phyloP scores from a whole-genome alignment of 2,888 invertebrate genomes.

The Callyntrura sp. region DNA sequence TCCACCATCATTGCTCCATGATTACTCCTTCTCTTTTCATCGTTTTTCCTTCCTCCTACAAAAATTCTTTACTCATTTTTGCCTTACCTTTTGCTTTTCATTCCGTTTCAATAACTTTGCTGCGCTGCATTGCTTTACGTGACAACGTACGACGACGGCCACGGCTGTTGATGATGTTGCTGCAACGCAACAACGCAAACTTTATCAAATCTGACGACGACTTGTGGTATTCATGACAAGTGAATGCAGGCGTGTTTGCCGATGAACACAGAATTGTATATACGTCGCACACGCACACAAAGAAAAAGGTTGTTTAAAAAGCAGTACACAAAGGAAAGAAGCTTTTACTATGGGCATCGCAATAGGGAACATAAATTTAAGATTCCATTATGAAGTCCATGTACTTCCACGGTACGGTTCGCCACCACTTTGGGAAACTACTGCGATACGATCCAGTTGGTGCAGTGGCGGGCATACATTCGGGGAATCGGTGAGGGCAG shows the following conservation, averaged over 20 bases:
- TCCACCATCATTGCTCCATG: slow-evolving; percentile 27
- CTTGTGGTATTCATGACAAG: slow-evolving; percentile 37
- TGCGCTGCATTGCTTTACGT: slow-evolving; percentile 14
- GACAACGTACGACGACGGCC: background rate
- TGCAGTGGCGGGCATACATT: background rate
- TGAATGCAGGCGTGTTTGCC: slow-evolving; percentile 11
- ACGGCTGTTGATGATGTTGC: too few species aligned
- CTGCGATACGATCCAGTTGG: too few species aligned
- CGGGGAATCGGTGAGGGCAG: background rate
- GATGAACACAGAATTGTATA: too few species aligned
- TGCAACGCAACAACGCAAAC: background rate
- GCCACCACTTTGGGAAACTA: background rate
- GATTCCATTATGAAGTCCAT: slow-evolving; percentile 28
- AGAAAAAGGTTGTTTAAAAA: background rate
- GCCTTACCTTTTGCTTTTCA: slow-evolving; percentile 1
- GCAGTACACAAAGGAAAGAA: background rate
- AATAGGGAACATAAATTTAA: slow-evolving; percentile 34
- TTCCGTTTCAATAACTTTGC: slow-evolving; percentile 24
- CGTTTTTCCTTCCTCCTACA: slow-evolving; percentile 41
- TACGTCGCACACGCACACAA: background rate
- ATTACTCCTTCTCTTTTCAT: slow-evolving; percentile 1
- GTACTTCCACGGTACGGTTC: background rate
- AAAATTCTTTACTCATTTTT: slow-evolving; percentile 22
- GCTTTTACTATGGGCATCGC: background rate
- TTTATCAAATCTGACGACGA: slow-evolving; percentile 32